Evolutionary conservation across 2,113 vertebrate genomes (phyloP).

Genomic region (Antigone vipio): DNA sequence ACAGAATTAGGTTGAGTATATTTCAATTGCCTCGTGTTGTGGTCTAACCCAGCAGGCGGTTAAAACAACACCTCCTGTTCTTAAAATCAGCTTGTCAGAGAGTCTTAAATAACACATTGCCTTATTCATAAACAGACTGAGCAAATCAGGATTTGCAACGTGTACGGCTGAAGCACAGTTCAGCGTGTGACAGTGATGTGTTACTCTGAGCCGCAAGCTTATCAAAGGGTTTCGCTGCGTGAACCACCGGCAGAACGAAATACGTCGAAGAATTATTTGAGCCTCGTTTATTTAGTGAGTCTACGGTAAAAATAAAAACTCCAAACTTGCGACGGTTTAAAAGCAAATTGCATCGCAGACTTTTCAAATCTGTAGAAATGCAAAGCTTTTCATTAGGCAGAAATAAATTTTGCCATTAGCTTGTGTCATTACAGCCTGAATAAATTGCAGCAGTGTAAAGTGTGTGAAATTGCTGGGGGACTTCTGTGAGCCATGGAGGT

Average conservation of each 20-base stretch:
- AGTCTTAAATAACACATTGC: neutral
- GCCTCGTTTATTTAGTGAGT: constrained; percentile 59
- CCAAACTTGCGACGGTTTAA: neutral
- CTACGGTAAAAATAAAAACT: constrained; percentile 1
- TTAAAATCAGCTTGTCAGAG: neutral
- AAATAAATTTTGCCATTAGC: constrained; percentile 18
- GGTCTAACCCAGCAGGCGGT: too few species aligned
- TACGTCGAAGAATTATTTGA: neutral
- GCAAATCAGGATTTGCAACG: neutral
- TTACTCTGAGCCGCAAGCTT: neutral
- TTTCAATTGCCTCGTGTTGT: neutral
- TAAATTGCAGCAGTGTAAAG: constrained; percentile 35
- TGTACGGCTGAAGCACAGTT: neutral
- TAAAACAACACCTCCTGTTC: neutral
- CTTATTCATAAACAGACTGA: neutral
- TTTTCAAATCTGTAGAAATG: neutral
- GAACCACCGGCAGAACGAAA: neutral
- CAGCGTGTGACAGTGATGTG: neutral
- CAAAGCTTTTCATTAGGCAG: neutral
- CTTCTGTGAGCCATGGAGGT: neutral
- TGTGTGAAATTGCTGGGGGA: neutral
- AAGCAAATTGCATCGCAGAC: neutral
- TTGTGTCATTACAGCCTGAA: neutral
- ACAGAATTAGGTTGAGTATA: neutral
- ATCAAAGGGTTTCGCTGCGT: neutral